These are phyloP conservation scores for Oscheius sp. DNA, from an alignment of 2,888 invertebrate species.

Conservation along the genomic window DNA sequence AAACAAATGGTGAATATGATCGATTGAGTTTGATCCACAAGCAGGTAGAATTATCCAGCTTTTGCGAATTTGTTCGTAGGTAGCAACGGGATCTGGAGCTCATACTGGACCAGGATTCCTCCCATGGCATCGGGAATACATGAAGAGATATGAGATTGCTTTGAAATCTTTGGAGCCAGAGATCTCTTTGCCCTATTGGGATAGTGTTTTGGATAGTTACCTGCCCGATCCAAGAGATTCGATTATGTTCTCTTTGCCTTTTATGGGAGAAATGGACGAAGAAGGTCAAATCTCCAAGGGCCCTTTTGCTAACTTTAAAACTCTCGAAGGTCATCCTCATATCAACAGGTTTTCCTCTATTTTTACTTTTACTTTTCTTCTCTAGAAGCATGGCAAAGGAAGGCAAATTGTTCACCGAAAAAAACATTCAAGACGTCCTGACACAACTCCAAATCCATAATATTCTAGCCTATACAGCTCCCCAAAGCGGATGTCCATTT, in stretches of 20 bases:
- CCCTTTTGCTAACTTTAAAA: conserved; percentile 62
- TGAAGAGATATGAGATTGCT: conserved; percentile 66
- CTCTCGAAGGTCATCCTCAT: conserved; percentile 61
- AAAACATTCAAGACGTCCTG: conserved; percentile 61
- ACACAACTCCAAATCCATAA: conserved; percentile 63
- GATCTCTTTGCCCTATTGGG: conserved; percentile 71
- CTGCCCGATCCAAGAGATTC: conserved; percentile 66
- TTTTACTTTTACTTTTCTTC: no score
- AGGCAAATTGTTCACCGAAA: conserved; percentile 63
- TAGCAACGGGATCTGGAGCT: conserved; percentile 64
- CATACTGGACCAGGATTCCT: conserved; percentile 69
- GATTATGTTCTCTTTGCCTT: conserved; percentile 58
- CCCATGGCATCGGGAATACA: conserved; percentile 67
- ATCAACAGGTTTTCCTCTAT: no score
- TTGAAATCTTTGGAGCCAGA: conserved; percentile 68
- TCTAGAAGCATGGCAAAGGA: conserved; percentile 50
- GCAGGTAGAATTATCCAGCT: conserved; percentile 38
- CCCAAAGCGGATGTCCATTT: conserved; percentile 65
- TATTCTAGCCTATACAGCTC: conserved; percentile 66
- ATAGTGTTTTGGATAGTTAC: conserved; percentile 63
- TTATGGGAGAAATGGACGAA: conserved; percentile 59
- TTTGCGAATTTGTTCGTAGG: conserved; percentile 19
- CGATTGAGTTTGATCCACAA: conserved; percentile 63
- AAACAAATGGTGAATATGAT: conserved; percentile 64
- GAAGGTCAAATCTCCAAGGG: conserved; percentile 56